phyloP scores from a whole-genome alignment of 2,113 vertebrate species.

The Cynopterus brachyotis region DNA sequence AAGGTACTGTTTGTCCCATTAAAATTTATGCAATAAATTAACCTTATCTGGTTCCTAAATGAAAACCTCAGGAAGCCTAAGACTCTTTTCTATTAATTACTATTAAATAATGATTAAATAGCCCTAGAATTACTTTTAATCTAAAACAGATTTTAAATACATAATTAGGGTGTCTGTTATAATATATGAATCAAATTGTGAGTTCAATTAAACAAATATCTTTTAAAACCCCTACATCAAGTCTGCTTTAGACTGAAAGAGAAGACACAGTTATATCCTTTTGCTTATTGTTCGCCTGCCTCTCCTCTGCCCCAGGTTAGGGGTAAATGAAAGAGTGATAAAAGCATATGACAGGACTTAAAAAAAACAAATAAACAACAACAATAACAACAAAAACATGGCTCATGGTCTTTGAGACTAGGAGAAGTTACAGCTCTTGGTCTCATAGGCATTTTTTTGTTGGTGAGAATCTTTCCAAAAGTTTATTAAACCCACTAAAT shows the following conservation, averaged over 20 bases:
- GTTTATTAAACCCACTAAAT: background rate
- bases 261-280: background rate
- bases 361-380: background rate
- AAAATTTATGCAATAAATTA: background rate
- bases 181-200: background rate
- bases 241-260: background rate
- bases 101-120: background rate
- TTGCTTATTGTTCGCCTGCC: background rate
- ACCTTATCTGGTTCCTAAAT: background rate
- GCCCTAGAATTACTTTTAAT: background rate
- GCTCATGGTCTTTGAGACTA: background rate
- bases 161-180: background rate
- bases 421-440: background rate
- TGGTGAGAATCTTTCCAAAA: background rate
- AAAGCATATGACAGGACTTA: background rate
- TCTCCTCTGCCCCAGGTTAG: background rate
- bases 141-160: background rate
- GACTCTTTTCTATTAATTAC: background rate
- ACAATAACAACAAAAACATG: too few relatives aligned
- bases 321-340: background rate
- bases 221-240: background rate
- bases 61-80: background rate
- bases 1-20: background rate
- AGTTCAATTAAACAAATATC: background rate
- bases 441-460: background rate